These are phyloP conservation scores for Erpetoichthys calabaricus DNA, from an alignment of 2,797 vertebrate genomes.

Conservation along the genomic window DNA sequence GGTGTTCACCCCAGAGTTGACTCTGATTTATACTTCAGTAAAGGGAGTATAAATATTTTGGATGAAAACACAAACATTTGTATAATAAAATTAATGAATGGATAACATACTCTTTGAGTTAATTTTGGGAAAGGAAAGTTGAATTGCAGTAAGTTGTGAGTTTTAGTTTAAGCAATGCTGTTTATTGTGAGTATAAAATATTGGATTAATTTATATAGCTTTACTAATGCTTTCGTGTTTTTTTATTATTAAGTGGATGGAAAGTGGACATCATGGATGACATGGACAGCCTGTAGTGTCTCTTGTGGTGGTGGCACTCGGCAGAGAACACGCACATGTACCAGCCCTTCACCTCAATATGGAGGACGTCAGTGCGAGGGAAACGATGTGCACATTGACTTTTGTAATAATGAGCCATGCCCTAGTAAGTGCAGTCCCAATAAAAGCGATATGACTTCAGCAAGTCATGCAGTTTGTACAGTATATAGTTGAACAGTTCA, in stretches of 20 bases:
- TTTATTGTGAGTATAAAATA: too few species aligned
- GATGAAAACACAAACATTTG: too few species aligned
- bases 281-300: constrained; percentile 75
- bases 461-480: background rate
- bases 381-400: constrained; percentile 69
- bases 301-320: constrained; percentile 83
- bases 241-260: constrained; percentile 62
- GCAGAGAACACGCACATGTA: constrained; percentile 72
- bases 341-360: constrained; percentile 64
- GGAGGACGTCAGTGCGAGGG: constrained; percentile 80
- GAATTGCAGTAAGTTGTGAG: too few species aligned
- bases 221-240: background rate
- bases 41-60: too few species aligned
- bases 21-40: too few species aligned
- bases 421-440: constrained; percentile 57
- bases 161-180: too few species aligned
- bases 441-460: too few species aligned
- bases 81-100: too few species aligned
- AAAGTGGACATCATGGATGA: constrained; percentile 80
- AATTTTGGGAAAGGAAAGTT: too few species aligned
- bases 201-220: background rate
- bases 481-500: background rate
- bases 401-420: constrained; percentile 85
- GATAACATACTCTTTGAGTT: too few species aligned
- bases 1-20: too few species aligned